Evolutionary conservation across 1,140 invertebrate genomes (phyloP).

Genomic region (Lasaia peninsularis): DNA sequence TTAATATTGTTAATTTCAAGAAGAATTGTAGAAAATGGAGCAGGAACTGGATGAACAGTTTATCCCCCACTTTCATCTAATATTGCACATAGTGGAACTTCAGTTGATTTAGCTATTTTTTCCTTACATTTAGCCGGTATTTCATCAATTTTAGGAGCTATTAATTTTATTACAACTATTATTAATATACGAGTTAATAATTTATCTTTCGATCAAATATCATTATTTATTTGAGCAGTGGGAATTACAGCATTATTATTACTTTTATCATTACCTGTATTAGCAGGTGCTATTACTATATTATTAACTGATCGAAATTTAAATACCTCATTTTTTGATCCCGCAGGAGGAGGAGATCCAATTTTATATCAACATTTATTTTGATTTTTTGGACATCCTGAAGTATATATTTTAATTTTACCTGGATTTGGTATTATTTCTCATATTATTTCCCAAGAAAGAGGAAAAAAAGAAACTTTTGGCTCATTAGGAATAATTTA

Average conservation of each 20-base stretch:
- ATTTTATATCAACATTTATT: too few species aligned
- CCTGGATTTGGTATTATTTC: constrained; percentile 59
- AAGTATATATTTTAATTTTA: constrained; percentile 83
- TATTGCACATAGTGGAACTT: constrained; percentile 78
- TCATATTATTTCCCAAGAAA: too few species aligned
- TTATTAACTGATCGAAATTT: constrained; percentile 76
- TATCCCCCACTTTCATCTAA: constrained; percentile 39
- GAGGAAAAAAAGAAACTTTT: constrained; percentile 35
- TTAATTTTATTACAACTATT: too few species aligned
- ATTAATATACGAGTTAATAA: constrained; percentile 76
- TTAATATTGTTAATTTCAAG: constrained; percentile 79
- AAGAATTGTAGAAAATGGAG: too few species aligned
- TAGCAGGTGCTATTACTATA: constrained; percentile 82
- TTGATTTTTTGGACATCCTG: too few species aligned
- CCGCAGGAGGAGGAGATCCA: too few species aligned
- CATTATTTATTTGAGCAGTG: constrained; percentile 83
- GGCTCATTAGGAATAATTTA: constrained; percentile 33
- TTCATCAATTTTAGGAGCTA: constrained; percentile 78
- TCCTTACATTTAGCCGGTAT: constrained; percentile 82
- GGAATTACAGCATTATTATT: constrained; percentile 82
- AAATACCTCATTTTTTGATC: constrained; percentile 84
- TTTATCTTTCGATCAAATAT: too few species aligned
- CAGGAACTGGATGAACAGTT: constrained; percentile 79
- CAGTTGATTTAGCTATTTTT: too few species aligned
- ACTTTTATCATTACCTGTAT: constrained; percentile 81